Evolutionary conservation across 2,888 invertebrate species (phyloP).

Genomic region (Tenthredo distinguenda): DNA sequence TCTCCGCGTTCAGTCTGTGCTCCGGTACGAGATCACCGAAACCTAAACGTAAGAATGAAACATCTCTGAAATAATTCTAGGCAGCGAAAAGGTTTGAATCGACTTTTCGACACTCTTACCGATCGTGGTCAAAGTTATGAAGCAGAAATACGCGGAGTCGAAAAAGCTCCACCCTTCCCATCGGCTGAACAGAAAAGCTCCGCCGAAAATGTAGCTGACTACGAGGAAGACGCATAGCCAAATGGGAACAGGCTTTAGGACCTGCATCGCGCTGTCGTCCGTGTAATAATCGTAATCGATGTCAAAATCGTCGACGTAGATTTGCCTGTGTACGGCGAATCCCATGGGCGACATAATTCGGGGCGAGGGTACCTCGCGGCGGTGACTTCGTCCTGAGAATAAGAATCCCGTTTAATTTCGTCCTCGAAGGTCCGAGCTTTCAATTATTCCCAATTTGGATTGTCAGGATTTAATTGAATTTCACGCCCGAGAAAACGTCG

Average conservation of each 20-base stretch:
- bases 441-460: slow-evolving; percentile 48
- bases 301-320: slow-evolving; percentile 82
- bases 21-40: slow-evolving; percentile 96
- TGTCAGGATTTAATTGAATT: slow-evolving; percentile 49
- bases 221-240: slow-evolving; percentile 94
- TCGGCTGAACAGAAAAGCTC: slow-evolving; percentile 90
- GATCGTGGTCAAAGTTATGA: slow-evolving; percentile 95
- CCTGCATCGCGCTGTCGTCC: slow-evolving; percentile 79
- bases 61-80: slow-evolving; percentile 21
- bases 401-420: slow-evolving; percentile 22
- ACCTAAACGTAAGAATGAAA: slow-evolving; percentile 73
- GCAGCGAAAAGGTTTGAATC: background rate
- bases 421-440: background rate
- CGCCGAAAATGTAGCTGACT: slow-evolving; percentile 93
- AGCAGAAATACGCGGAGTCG: slow-evolving; percentile 96
- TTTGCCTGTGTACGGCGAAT: slow-evolving; percentile 82
- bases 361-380: slow-evolving; percentile 78
- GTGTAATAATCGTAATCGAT: slow-evolving; percentile 81
- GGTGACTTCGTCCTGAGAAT: slow-evolving; percentile 40
- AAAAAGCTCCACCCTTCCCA: slow-evolving; percentile 94
- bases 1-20: slow-evolving; percentile 81
- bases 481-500: slow-evolving; percentile 31
- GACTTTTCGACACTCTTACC: slow-evolving; percentile 76
- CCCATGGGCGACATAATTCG: slow-evolving; percentile 86
- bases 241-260: slow-evolving; percentile 89